Conservation (phyloP, 2,888 invertebrate species). For the Gymnoscelis rufifasciata region DNA sequence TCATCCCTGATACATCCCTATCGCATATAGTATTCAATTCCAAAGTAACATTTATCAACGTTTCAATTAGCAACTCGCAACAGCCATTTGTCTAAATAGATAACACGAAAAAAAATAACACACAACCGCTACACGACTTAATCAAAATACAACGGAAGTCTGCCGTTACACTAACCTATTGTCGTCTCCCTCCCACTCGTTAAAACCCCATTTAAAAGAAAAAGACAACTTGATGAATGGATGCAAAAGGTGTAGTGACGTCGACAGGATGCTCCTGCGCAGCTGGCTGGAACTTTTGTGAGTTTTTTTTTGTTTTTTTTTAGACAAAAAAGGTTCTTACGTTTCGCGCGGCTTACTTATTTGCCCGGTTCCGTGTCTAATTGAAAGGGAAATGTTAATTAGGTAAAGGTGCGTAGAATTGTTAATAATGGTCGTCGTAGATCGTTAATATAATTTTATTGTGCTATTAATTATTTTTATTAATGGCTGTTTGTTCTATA, state of each 20-base stretch:
- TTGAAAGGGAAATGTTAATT: constrained; percentile 72
- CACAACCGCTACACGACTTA: constrained; percentile 45
- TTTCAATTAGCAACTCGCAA: neutral
- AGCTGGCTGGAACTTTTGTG: constrained; percentile 73
- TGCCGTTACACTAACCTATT: constrained; percentile 53
- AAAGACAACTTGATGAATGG: constrained; percentile 63
- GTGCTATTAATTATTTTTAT: too few relatives aligned
- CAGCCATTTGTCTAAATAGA: constrained; percentile 7
- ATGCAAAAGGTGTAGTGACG: constrained; percentile 66
- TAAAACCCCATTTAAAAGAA: constrained; percentile 30
- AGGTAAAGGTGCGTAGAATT: constrained; percentile 51
- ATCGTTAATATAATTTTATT: too few relatives aligned
- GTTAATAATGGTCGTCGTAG: constrained; percentile 7
- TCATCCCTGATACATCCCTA: too few relatives aligned
- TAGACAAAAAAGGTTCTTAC: constrained; percentile 54
- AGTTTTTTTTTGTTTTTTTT: constrained; percentile 55
- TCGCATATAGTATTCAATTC: too few relatives aligned
- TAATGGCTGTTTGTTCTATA: too few relatives aligned
- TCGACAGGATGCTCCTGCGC: constrained; percentile 75
- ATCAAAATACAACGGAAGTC: constrained; percentile 63
- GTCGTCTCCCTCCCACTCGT: constrained; percentile 48
- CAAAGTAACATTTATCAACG: too few relatives aligned
- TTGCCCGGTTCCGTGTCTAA: constrained; percentile 67
- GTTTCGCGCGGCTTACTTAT: constrained; percentile 70
- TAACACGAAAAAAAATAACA: constrained; percentile 45